Conservation (phyloP, 2,888 invertebrate genomes). For the Pycnomerus fuliginosus region DNA sequence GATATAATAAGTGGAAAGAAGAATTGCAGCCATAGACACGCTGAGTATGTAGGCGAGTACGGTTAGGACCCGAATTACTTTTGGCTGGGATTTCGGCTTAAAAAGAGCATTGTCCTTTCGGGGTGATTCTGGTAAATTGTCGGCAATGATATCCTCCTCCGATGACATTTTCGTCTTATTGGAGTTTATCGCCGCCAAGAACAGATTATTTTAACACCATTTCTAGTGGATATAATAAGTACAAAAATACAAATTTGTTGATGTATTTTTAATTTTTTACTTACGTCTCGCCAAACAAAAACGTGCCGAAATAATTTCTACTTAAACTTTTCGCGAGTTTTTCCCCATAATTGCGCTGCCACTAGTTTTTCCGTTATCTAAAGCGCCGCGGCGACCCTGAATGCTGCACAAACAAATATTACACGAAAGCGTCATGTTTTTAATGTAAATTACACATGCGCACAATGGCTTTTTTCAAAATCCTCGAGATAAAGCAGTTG, state of each 20-base stretch:
- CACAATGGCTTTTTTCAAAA: conserved; percentile 15
- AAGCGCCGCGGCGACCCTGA: conserved; percentile 28
- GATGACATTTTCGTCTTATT: conserved; percentile 36
- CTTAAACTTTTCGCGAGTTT: conserved; percentile 3
- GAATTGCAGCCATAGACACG: conserved; percentile 83
- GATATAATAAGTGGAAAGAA: conserved; percentile 78
- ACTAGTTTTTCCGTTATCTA: conserved; percentile 20
- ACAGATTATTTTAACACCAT: no score
- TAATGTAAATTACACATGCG: conserved; percentile 27
- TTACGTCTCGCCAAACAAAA: no score
- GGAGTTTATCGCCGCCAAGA: no score
- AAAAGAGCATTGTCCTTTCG: conserved; percentile 31
- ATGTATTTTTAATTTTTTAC: no score
- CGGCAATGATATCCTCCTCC: conserved; percentile 30
- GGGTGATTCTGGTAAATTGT: conserved; percentile 22
- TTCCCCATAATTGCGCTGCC: conserved; percentile 11
- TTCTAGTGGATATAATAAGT: no score
- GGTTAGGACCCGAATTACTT: conserved; percentile 66
- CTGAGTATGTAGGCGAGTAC: conserved; percentile 79
- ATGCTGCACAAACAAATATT: conserved; percentile 24
- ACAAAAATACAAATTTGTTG: no score
- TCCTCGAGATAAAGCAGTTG: conserved; percentile 8
- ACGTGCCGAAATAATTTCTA: no score
- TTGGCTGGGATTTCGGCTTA: conserved; percentile 44
- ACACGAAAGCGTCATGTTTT: conserved; percentile 22